Percentiles rank a stretch among this genome's conserved stretches.
These are phyloP conservation scores for Periplaneta americana DNA, from an alignment of 1,140 invertebrate species.

Conservation along the genomic window DNA sequence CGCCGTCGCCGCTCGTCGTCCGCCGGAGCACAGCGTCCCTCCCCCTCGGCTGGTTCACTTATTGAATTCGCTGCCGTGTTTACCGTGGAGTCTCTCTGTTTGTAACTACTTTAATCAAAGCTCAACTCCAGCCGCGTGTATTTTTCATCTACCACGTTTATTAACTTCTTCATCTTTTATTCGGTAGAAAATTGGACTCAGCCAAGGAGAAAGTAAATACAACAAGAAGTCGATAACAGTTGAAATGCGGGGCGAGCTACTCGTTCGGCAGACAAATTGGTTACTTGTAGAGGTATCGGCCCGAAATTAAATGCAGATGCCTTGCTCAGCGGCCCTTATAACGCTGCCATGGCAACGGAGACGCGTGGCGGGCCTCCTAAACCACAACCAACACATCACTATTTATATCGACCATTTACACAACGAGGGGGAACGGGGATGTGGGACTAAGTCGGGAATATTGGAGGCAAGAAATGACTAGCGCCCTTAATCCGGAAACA, in stretches of 20 bases:
- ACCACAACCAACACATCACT: too few species aligned
- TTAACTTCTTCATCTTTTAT: conserved; percentile 40
- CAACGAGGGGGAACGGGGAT: too few species aligned
- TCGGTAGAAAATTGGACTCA: conserved; percentile 36
- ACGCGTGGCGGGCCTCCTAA: neutral
- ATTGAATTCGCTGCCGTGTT: conserved; percentile 19
- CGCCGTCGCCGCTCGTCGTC: neutral
- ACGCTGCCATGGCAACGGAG: neutral
- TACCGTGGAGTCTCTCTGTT: conserved; percentile 11
- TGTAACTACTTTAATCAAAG: conserved; percentile 23
- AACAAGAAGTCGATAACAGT: conserved; percentile 20
- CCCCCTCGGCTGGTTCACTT: conserved; percentile 5
- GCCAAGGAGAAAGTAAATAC: conserved; percentile 35
- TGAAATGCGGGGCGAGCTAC: conserved; percentile 1
- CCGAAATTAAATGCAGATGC: too few species aligned
- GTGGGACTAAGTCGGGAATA: too few species aligned
- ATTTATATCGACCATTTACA: too few species aligned
- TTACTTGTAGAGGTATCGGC: neutral
- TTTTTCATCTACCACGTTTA: conserved; percentile 28
- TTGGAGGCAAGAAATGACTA: too few species aligned
- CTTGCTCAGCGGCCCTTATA: neutral
- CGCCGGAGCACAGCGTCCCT: neutral
- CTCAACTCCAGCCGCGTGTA: conserved; percentile 19
- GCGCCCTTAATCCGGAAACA: too few species aligned
- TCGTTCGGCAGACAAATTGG: neutral